A percentile compares a stretch with the other conserved stretches of the same genome.
Conservation (phyloP, 2,113 vertebrate genomes). For the Takifugu bimaculatus region DNA sequence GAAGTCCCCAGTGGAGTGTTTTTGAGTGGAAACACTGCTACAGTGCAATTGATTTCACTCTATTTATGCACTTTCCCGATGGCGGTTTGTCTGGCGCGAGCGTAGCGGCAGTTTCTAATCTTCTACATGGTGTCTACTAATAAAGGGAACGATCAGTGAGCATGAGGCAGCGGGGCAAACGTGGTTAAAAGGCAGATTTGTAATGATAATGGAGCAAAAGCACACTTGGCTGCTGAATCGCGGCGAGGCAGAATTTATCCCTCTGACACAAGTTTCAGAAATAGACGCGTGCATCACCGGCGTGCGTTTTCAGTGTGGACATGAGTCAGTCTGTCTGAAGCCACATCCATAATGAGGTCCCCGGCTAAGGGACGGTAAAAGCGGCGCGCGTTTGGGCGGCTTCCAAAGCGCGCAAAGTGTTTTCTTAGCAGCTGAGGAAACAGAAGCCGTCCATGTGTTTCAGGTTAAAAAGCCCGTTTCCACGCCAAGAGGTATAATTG, state of each 20-base stretch:
- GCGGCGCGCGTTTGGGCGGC: slow-evolving; percentile 62
- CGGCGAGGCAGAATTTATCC: slow-evolving; percentile 1
- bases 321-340: slow-evolving; percentile 36
- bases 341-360: slow-evolving; percentile 51
- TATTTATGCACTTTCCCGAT: slow-evolving; percentile 77
- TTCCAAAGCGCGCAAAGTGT: slow-evolving; percentile 78
- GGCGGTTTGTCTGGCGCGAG: slow-evolving; percentile 58
- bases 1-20: slow-evolving; percentile 78
- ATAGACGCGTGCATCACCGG: slow-evolving; percentile 43
- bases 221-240: slow-evolving; percentile 16
- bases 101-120: slow-evolving; percentile 74
- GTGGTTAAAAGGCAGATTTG: slow-evolving; percentile 71
- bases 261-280: slow-evolving; percentile 4
- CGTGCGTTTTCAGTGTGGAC: slow-evolving; percentile 12
- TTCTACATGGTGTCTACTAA: slow-evolving; percentile 73
- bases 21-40: slow-evolving; percentile 75
- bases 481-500: slow-evolving; percentile 78
- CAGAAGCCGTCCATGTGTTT: slow-evolving; percentile 84
- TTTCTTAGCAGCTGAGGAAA: slow-evolving; percentile 88
- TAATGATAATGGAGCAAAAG: slow-evolving; percentile 69
- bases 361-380: slow-evolving; percentile 51
- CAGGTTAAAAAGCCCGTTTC: slow-evolving; percentile 82
- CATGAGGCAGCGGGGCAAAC: slow-evolving; percentile 70
- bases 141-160: slow-evolving; percentile 71
- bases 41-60: slow-evolving; percentile 79